Conservation (phyloP, 1,140 invertebrate genomes). For the Scaptomyza montana region DNA sequence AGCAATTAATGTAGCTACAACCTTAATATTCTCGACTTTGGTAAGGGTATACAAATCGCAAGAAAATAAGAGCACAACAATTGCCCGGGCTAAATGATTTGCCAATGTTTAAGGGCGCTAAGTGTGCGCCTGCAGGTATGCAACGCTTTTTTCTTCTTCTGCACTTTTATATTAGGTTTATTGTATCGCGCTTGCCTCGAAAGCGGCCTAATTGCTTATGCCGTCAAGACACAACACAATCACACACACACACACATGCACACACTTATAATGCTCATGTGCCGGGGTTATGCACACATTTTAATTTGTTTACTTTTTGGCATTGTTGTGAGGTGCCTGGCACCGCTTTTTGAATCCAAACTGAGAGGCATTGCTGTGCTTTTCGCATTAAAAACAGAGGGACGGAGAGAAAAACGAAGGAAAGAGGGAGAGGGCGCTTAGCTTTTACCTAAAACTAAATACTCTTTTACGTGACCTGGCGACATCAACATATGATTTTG, state of each 20-base stretch:
- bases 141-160: constrained; percentile 59
- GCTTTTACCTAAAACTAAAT: constrained; percentile 55
- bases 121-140: constrained; percentile 59
- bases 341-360: constrained; percentile 37
- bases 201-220: constrained; percentile 57
- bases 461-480: constrained; percentile 75
- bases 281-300: constrained; percentile 66
- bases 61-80: constrained; percentile 32
- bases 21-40: neutral
- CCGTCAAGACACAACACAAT: constrained; percentile 31
- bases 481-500: constrained; percentile 65
- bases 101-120: constrained; percentile 36
- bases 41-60: constrained; percentile 3
- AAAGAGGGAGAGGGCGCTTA: neutral
- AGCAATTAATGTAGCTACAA: neutral
- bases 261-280: constrained; percentile 35
- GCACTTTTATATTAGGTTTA: no score
- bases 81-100: constrained; percentile 60
- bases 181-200: constrained; percentile 26
- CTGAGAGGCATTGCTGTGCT: constrained; percentile 16
- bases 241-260: neutral
- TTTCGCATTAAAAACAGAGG: neutral
- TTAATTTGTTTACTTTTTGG: constrained; percentile 78
- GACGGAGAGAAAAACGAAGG: no score
- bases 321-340: constrained; percentile 56